phyloP scores from a whole-genome alignment of 2,797 vertebrate genomes.

The Tauraco hartlaubi region DNA sequence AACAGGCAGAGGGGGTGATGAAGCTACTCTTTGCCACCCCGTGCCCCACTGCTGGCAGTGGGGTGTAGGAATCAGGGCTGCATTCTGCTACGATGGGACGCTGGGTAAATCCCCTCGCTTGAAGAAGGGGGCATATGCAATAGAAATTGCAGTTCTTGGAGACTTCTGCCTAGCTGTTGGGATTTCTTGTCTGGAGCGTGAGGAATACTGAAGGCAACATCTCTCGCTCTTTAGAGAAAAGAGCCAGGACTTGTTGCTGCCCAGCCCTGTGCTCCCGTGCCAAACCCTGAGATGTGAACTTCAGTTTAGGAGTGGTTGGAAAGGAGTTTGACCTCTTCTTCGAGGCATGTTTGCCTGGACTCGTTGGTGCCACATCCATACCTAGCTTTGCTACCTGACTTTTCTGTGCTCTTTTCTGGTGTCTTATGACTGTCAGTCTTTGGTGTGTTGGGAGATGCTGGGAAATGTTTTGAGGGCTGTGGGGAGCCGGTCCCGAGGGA shows the following conservation, averaged over 20 bases:
- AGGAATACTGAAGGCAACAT: neutral
- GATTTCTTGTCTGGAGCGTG: neutral
- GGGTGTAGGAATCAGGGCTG: neutral
- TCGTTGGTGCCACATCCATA: neutral
- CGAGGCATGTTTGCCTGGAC: neutral
- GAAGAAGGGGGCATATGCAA: neutral
- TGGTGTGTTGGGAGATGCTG: neutral
- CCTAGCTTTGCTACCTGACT: neutral
- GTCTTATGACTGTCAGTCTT: neutral
- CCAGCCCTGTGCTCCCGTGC: neutral
- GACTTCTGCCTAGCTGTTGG: neutral
- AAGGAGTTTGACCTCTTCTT: neutral
- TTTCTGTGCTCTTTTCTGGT: neutral
- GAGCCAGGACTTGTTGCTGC: neutral
- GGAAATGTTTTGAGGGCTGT: neutral
- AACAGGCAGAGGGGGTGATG: fast-evolving
- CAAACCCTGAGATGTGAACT: fast-evolving
- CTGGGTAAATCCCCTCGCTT: neutral
- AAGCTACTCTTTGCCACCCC: neutral
- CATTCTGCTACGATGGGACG: neutral
- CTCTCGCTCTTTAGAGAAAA: neutral
- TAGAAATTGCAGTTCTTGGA: neutral
- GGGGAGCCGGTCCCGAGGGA: neutral
- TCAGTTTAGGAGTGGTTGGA: neutral
- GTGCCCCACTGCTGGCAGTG: neutral